phyloP scores from a whole-genome alignment of 2,888 invertebrate species.

The Cecidostiba fungosa region DNA sequence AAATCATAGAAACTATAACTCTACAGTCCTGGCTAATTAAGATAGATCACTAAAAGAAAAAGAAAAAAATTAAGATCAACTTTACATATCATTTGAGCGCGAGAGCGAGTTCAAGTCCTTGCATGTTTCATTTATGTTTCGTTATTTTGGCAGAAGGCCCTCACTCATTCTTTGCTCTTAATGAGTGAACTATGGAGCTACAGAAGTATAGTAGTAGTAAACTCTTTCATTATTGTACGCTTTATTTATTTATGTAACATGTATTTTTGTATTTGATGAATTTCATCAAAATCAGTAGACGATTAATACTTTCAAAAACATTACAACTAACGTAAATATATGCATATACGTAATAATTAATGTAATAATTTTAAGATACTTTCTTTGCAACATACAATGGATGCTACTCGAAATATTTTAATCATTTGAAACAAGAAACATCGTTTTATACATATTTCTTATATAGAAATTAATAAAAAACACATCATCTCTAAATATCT shows the following conservation, averaged over 20 bases:
- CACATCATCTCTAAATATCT: conserved; percentile 32
- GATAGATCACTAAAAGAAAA: background rate
- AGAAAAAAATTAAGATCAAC: conserved; percentile 1
- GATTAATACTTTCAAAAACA: conserved; percentile 61
- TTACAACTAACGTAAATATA: conserved; percentile 59
- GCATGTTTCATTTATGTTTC: conserved; percentile 58
- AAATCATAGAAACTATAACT: background rate
- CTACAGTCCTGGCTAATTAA: background rate
- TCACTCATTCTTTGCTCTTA: conserved; percentile 37
- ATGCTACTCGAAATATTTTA: conserved; percentile 40
- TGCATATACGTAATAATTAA: conserved; percentile 46
- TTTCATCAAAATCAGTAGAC: conserved; percentile 57
- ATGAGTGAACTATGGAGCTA: conserved; percentile 53
- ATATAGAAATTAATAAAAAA: conserved; percentile 46
- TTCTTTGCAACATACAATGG: conserved; percentile 13
- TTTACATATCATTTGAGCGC: conserved; percentile 36
- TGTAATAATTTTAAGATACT: conserved; percentile 51
- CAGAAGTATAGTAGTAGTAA: conserved; percentile 50
- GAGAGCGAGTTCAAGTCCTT: conserved; percentile 52
- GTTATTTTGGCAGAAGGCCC: conserved; percentile 59
- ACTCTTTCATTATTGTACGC: conserved; percentile 56
- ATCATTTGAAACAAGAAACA: conserved; percentile 55
- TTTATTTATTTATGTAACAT: conserved; percentile 49
- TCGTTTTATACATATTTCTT: conserved; percentile 15
- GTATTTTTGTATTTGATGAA: conserved; percentile 49